These are phyloP conservation scores for Mustelus asterias DNA, from an alignment of 2,113 vertebrate species.

Conservation along the genomic window DNA sequence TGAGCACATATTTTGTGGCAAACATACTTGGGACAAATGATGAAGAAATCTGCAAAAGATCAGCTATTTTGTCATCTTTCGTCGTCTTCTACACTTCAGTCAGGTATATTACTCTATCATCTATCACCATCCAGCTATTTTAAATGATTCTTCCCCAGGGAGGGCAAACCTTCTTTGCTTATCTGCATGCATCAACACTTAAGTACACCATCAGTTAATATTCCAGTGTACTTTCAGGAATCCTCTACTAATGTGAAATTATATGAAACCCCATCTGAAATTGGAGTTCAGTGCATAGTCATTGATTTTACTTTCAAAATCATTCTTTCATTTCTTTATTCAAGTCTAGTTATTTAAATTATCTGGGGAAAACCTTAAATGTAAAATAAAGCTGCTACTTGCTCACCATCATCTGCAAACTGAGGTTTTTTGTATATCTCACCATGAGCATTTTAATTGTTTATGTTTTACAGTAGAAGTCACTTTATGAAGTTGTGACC, in stretches of 20 bases:
- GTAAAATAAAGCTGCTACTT: background rate
- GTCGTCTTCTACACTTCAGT: background rate
- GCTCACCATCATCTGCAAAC: background rate
- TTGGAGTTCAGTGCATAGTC: background rate
- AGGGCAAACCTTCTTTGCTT: background rate
- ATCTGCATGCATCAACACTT: background rate
- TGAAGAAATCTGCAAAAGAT: background rate
- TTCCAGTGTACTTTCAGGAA: background rate
- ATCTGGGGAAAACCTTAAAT: background rate
- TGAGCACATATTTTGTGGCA: background rate
- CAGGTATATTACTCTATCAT: background rate
- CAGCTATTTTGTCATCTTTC: background rate
- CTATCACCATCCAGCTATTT: background rate
- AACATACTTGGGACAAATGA: background rate
- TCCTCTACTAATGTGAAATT: no score
- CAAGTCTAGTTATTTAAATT: background rate
- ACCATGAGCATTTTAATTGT: background rate
- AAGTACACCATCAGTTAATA: background rate
- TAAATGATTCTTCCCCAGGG: background rate
- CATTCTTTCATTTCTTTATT: background rate
- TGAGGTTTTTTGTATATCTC: background rate
- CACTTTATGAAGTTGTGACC: background rate
- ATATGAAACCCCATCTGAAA: no score
- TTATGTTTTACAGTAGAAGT: background rate
- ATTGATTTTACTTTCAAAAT: background rate